phyloP scores from a whole-genome alignment of 2,888 invertebrate genomes.

The Hydraecia micacea region DNA sequence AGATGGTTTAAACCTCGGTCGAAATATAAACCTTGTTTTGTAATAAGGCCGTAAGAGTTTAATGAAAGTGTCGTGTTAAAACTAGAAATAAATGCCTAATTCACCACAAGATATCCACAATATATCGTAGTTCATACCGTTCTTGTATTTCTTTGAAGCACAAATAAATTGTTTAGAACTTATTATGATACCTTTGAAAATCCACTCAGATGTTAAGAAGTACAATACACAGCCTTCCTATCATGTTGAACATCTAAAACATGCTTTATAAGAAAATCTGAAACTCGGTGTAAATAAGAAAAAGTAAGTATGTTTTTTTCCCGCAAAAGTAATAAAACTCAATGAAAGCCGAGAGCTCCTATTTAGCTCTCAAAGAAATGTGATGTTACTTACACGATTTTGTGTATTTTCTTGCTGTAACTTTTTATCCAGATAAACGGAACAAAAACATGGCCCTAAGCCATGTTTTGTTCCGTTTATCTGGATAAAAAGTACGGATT shows the following conservation, averaged over 20 bases:
- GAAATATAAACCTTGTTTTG: too few species aligned
- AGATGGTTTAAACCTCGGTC: too few species aligned
- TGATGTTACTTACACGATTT: conserved; percentile 5
- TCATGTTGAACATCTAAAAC: conserved; percentile 26
- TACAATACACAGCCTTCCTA: conserved; percentile 3
- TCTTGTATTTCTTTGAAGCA: neutral
- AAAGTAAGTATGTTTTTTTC: conserved; percentile 10
- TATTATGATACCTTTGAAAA: conserved; percentile 3
- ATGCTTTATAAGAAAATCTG: conserved; percentile 24
- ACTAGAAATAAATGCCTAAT: neutral
- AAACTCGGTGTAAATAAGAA: conserved; percentile 14
- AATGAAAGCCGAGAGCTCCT: conserved; percentile 22
- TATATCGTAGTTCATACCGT: neutral
- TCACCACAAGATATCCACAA: neutral
- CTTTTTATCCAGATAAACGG: neutral
- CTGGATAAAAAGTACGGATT: neutral
- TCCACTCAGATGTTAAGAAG: conserved; percentile 5
- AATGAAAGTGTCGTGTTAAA: neutral
- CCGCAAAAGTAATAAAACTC: conserved; percentile 39
- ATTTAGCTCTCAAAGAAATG: conserved; percentile 42
- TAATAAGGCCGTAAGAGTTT: neutral
- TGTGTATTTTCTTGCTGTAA: neutral
- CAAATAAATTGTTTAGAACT: conserved; percentile 6
- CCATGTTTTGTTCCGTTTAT: too few species aligned
- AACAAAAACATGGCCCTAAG: neutral